These are phyloP conservation scores for Stenopsyche tienmushanensis DNA, from an alignment of 1,140 invertebrate genomes.

Conservation along the genomic window DNA sequence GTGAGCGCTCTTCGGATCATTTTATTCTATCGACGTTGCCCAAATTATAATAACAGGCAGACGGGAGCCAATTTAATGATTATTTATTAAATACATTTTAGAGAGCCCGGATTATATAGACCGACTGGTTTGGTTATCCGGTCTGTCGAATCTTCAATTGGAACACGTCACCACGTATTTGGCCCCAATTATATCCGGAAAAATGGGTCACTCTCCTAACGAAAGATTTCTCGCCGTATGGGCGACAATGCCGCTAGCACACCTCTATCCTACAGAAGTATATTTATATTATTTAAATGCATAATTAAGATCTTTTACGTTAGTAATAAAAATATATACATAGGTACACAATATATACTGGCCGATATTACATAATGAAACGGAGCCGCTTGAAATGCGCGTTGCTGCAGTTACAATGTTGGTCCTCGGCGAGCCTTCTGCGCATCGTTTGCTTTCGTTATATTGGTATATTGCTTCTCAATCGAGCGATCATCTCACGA, in stretches of 20 bases:
- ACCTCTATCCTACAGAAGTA: conserved; percentile 58
- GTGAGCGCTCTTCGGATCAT: conserved; percentile 42
- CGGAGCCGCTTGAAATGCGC: conserved; percentile 66
- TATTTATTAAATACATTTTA: conserved; percentile 44
- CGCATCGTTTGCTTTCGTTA: conserved; percentile 65
- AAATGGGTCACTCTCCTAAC: conserved; percentile 54
- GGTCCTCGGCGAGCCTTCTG: conserved; percentile 60
- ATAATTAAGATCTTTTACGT: not conserved
- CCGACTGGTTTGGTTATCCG: conserved; percentile 70
- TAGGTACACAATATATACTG: conserved; percentile 64
- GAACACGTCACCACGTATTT: conserved; percentile 62
- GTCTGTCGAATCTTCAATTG: conserved; percentile 60
- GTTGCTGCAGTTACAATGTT: conserved; percentile 65
- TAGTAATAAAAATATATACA: conserved; percentile 51
- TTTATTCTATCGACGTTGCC: not conserved
- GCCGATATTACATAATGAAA: conserved; percentile 68
- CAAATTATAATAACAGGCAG: not conserved
- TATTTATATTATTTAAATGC: conserved; percentile 10
- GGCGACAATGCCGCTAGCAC: conserved; percentile 59
- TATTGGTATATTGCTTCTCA: conserved; percentile 68
- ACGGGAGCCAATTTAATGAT: not conserved
- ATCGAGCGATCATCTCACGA: conserved; percentile 63
- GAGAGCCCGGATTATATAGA: conserved; percentile 64
- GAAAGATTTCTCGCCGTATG: conserved; percentile 63
- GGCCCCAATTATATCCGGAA: conserved; percentile 57